phyloP scores from a whole-genome alignment of 2,888 invertebrate genomes.

The Brachypalpus laphriformis region DNA sequence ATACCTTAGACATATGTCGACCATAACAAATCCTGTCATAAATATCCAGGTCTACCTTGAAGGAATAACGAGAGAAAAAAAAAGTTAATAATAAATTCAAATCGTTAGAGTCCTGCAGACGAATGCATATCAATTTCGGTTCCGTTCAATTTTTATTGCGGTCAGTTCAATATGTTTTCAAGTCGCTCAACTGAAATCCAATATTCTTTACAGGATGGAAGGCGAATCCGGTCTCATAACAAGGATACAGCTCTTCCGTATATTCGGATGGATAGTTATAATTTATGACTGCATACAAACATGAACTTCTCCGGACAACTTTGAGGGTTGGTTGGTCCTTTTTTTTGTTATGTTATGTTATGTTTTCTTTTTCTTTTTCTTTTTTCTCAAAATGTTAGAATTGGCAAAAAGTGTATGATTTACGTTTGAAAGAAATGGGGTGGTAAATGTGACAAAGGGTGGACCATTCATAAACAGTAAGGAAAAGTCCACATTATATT shows the following conservation, averaged over 20 bases:
- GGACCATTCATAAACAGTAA: constrained; percentile 7
- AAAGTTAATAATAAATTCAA: constrained; percentile 72
- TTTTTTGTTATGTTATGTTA: background rate
- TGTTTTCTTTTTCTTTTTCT: background rate
- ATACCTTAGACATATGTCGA: constrained; percentile 46
- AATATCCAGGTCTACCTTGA: constrained; percentile 57
- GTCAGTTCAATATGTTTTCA: constrained; percentile 71
- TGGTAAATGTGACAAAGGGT: constrained; percentile 43
- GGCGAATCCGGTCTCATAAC: constrained; percentile 46
- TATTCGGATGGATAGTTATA: constrained; percentile 61
- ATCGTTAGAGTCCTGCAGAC: constrained; percentile 68
- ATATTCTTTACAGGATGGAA: constrained; percentile 53
- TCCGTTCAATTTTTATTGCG: constrained; percentile 73
- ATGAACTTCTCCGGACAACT: constrained; percentile 8
- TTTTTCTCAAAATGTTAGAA: constrained; percentile 31
- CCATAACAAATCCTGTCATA: constrained; percentile 42
- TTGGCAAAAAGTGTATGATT: constrained; percentile 55
- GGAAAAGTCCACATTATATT: constrained; percentile 34
- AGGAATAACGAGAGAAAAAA: constrained; percentile 21
- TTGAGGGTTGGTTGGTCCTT: constrained; percentile 7
- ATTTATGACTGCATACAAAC: constrained; percentile 65
- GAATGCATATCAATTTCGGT: constrained; percentile 71
- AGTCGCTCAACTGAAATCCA: constrained; percentile 70
- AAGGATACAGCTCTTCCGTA: constrained; percentile 31
- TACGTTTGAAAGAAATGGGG: constrained; percentile 12